Evolutionary conservation across 1,140 invertebrate genomes (phyloP).

Genomic region (Lasioglossum albipes): DNA sequence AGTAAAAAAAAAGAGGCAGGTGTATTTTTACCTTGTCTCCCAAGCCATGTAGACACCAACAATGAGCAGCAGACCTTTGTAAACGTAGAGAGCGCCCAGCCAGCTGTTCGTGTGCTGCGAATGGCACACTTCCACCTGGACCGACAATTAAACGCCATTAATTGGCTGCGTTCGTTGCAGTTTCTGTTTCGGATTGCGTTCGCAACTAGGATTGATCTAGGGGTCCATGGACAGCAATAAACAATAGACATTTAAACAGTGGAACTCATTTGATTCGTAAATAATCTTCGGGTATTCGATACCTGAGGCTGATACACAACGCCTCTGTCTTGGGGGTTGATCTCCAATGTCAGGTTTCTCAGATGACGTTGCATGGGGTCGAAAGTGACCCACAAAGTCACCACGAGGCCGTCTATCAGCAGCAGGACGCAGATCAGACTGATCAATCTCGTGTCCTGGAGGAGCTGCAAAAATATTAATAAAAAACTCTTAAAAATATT

Average conservation of each 20-base stretch:
- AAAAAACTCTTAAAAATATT: no score
- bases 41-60: slow-evolving; percentile 98
- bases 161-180: slow-evolving; percentile 46
- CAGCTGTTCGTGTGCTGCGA: slow-evolving; percentile 92
- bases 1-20: neutral
- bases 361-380: slow-evolving; percentile 92
- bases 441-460: slow-evolving; percentile 92
- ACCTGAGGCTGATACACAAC: slow-evolving; percentile 94
- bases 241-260: no score
- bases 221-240: neutral
- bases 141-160: slow-evolving; percentile 62
- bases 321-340: slow-evolving; percentile 86
- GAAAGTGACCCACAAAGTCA: slow-evolving; percentile 89
- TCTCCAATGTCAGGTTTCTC: slow-evolving; percentile 90
- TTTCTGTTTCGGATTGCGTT: neutral
- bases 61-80: slow-evolving; percentile 92
- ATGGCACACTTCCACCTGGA: slow-evolving; percentile 91
- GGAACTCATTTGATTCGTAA: no score
- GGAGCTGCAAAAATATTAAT: slow-evolving; percentile 78
- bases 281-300: slow-evolving; percentile 26
- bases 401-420: slow-evolving; percentile 88
- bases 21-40: slow-evolving; percentile 88
- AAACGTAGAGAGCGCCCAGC: slow-evolving; percentile 92
- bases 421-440: slow-evolving; percentile 88
- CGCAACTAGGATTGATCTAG: no score